These are phyloP conservation scores for Scomberomorus guttatus DNA, from an alignment of 2,797 vertebrate genomes.

Conservation along the genomic window DNA sequence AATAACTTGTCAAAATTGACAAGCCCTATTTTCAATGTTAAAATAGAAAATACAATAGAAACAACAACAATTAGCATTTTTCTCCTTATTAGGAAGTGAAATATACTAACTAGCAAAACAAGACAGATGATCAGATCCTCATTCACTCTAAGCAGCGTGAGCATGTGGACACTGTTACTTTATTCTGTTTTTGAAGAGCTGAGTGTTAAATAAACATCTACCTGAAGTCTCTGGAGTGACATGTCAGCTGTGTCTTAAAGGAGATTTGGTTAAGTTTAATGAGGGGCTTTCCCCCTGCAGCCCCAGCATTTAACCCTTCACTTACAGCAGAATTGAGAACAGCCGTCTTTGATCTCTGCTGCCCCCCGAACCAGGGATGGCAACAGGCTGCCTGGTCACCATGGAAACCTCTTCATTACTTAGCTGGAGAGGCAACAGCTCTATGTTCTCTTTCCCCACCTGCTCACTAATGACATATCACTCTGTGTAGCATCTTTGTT, in stretches of 20 bases:
- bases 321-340: slow-evolving; percentile 54
- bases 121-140: neutral
- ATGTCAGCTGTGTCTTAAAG: slow-evolving; percentile 47
- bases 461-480: slow-evolving; percentile 84
- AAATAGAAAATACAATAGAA: neutral
- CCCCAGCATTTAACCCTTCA: slow-evolving; percentile 76
- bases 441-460: slow-evolving; percentile 74
- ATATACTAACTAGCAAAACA: neutral
- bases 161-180: neutral
- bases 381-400: slow-evolving; percentile 64
- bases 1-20: neutral
- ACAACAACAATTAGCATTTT: neutral
- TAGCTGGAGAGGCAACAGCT: slow-evolving; percentile 72
- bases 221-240: slow-evolving; percentile 4
- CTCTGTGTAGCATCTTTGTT: slow-evolving; percentile 82
- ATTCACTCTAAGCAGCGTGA: neutral
- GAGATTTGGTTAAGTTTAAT: slow-evolving; percentile 68
- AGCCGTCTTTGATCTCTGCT: slow-evolving; percentile 63
- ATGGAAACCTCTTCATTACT: slow-evolving; percentile 82
- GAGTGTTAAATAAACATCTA: neutral
- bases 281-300: slow-evolving; percentile 51
- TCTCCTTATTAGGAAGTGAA: neutral
- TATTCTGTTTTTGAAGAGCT: too few species aligned
- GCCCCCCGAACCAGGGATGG: slow-evolving; percentile 50
- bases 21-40: too few species aligned